phyloP scores from a whole-genome alignment of 2,113 vertebrate genomes.

The Sceloporus tristichus region DNA sequence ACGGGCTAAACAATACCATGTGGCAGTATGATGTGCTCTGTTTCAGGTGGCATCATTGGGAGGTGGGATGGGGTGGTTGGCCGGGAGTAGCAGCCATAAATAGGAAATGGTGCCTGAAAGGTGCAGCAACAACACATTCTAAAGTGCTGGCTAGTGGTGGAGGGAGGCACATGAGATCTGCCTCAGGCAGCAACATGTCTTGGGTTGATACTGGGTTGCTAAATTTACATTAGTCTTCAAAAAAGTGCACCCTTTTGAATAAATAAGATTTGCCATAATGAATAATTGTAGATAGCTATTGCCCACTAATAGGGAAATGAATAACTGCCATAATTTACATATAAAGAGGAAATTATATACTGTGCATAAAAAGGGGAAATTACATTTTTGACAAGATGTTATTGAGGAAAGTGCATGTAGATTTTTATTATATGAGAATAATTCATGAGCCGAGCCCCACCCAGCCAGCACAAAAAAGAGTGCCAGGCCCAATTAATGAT shows the following conservation, averaged over 20 bases:
- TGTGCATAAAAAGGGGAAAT: neutral
- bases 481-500: conserved; percentile 13
- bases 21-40: neutral
- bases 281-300: neutral
- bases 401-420: neutral
- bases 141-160: neutral
- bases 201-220: neutral
- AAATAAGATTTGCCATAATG: neutral
- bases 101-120: neutral
- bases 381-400: neutral
- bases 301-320: neutral
- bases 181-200: neutral
- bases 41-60: neutral
- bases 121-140: no score
- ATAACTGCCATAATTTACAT: conserved; percentile 4
- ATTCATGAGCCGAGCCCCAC: neutral
- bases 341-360: conserved; percentile 26
- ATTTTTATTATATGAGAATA: neutral
- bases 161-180: neutral
- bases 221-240: neutral
- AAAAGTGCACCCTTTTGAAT: neutral
- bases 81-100: neutral
- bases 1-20: neutral
- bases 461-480: neutral
- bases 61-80: neutral